Base-by-base conservation (phyloP, 2,797 vertebrate species). In the Clarias fuscus region DNA sequence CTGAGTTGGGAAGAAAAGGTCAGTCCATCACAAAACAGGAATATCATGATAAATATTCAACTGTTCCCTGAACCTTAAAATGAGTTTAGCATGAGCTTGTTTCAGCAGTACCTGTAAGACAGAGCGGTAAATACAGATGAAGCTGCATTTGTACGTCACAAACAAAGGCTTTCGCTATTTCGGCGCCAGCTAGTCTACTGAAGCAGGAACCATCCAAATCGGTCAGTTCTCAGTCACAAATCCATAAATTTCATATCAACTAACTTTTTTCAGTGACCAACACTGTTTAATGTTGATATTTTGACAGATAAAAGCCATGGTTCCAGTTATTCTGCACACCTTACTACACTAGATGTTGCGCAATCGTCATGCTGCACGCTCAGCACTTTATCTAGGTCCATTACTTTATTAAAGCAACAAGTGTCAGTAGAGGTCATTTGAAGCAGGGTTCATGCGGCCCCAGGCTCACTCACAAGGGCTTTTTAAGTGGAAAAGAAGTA, bases 41-140 rank as follows among this genome's bases (percentile, higher is more conserved):
- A 84, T n/a, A n/a, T 48, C 62, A 48, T 43, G 62, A 68, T 58
- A 67, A 82, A 75, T 65, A 82, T 73, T 53, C 61, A 71, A 56
- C 56, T 27, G n/a, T 86, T 24, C 8, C 59, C 79, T 76, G 22
- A 82, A 65, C 30, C 79, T 76, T 48, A 67, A 37, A 48, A 81
- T 27, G 61, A 75, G 30, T 24, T 58, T n/a, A 58, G 13, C 48
- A 75, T 59, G 80, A 72, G 67, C 37, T 72, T 73, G 53, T 40
- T 56, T 76, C 22, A 59, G 85, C 48, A 43, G 17, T 62, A n/a
- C 14, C 68, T 7, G 43, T 81, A 86, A 68, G 61, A 43, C 56
- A 18, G 24, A 27, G 17, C 5, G 1, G 37, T 27, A 24, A 40
- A 15, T 40, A 40, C 30, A 84, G 48, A 75, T 48, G 20, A 53